Base-by-base conservation (phyloP, 2,797 vertebrate genomes). In the Enteromius trimaculatus region DNA sequence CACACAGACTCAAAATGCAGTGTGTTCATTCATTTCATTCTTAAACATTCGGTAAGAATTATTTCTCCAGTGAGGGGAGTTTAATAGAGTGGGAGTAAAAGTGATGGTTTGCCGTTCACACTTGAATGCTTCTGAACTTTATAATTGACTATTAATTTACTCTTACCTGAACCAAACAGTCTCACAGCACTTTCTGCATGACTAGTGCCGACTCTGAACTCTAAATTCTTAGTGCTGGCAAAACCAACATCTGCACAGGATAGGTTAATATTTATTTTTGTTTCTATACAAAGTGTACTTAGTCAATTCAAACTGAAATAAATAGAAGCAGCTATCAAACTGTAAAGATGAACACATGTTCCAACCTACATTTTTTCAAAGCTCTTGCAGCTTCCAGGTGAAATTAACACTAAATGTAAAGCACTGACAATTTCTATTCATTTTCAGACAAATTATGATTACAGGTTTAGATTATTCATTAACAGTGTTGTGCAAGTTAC, bases 111-210 rank as follows among this genome's bases (percentile, higher is more conserved):
- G 71, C 19, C 31, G 16, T 79, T 82, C n/a, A 74, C 72, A 72
- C 47, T 42, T 26, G 70, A 66, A 85, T 16, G 77, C 65, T 80
- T 37, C 37, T 39, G 65, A 74, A 85, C 58, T 71, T 83, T 75
- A 66, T 87, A 83, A 87, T 83, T 87, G 74, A 75, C 77, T n/a
- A 80, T 66, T 85, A 80, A 80, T 83, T 83, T 58, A 70, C 55
- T 62, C 74, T 26, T 49, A 81, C 79, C 62, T 82, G 55, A 69
- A 66, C 42, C 31, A 68, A 80, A 75, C 80, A 58, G 34, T 77
- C 49, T 83, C 70, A 39, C 49, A 53, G 49, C 51, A 75, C 60
- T 77, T 85, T 83, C 66, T 77, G 81, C 75, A 80, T 65, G 55
- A 74, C 42, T 8, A 9, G 37, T 75, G 79, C 79, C 83, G 71